Evolutionary conservation across 2,888 invertebrate genomes (phyloP).

Genomic region (Agrypnus murinus): DNA sequence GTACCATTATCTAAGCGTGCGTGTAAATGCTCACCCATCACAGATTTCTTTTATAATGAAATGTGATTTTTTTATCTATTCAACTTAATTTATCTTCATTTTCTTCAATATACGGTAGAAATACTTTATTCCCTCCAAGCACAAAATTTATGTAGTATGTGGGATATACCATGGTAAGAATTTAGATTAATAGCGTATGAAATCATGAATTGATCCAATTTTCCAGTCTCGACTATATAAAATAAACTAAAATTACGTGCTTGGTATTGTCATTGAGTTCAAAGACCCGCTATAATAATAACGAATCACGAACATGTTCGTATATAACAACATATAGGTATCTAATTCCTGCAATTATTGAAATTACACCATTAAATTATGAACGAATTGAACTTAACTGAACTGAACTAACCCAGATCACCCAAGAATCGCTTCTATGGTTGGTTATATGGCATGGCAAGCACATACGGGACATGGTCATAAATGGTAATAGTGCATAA

Average conservation of each 20-base stretch:
- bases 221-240: conserved; percentile 2
- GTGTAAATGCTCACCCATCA: no score
- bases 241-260: conserved; percentile 12
- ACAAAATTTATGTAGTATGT: no score
- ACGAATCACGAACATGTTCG: conserved; percentile 26
- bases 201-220: conserved; percentile 23
- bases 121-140: not conserved
- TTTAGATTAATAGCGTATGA: not conserved
- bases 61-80: no score
- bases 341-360: conserved; percentile 38
- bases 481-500: conserved; percentile 42
- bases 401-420: conserved; percentile 21
- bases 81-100: no score
- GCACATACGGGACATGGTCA: conserved; percentile 6
- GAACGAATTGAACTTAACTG: conserved; percentile 13
- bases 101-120: not conserved
- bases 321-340: conserved; percentile 20
- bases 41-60: no score
- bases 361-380: conserved; percentile 40
- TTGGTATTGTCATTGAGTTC: conserved; percentile 30
- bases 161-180: not conserved
- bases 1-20: no score
- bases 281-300: conserved; percentile 31
- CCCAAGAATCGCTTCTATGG: conserved; percentile 2
- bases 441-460: no score